These are phyloP conservation scores for Myripristis jacobus DNA, from an alignment of 2,797 vertebrate genomes.

Conservation along the genomic window DNA sequence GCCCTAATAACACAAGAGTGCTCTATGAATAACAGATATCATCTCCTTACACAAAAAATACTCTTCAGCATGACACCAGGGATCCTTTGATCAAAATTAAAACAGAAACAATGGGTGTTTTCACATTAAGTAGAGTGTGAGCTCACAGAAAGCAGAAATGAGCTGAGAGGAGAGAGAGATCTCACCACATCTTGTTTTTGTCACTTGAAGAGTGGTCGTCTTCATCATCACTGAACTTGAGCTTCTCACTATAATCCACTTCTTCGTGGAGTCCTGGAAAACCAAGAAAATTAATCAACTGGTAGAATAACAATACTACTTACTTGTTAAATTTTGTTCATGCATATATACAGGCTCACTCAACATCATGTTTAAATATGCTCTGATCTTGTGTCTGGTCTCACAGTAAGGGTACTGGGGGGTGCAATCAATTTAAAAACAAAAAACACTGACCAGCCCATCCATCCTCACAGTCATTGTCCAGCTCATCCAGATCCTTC, in stretches of 20 bases:
- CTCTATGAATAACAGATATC: background rate
- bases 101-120: background rate
- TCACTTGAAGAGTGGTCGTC: constrained; percentile 86
- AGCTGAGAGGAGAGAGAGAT: background rate
- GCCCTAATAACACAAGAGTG: constrained; percentile 64
- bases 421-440: background rate
- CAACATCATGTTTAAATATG: background rate
- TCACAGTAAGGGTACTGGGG: background rate
- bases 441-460: constrained; percentile 86
- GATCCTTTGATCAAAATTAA: constrained; percentile 7
- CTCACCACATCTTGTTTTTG: constrained; percentile 90
- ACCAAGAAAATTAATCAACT: background rate
- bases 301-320: background rate
- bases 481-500: constrained; percentile 96
- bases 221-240: constrained; percentile 98
- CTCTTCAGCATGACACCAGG: constrained; percentile 10
- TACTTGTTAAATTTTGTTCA: background rate
- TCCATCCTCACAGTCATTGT: constrained; percentile 94
- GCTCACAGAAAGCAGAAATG: background rate
- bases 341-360: background rate
- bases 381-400: background rate
- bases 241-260: constrained; percentile 97
- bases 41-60: background rate
- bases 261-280: constrained; percentile 95
- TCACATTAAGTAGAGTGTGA: background rate